A percentile compares a stretch with the other conserved stretches of the same genome.
phyloP scores from a whole-genome alignment of 2,113 vertebrate genomes.

The Cheirogaleus medius region DNA sequence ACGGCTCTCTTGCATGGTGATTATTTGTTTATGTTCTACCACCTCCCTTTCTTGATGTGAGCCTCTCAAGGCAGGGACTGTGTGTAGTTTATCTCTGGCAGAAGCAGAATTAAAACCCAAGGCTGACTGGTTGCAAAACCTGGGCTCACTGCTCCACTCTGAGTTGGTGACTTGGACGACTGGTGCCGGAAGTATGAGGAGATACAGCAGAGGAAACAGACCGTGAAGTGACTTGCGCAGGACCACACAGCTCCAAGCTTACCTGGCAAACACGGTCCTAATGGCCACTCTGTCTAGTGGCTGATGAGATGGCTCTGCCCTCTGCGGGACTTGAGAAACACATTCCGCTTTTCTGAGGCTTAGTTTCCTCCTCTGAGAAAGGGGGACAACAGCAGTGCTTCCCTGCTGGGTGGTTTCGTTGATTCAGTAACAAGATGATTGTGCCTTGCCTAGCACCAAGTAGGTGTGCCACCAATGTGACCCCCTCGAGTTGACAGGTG shows the following conservation, averaged over 20 bases:
- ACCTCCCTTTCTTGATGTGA: not conserved
- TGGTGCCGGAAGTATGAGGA: not conserved
- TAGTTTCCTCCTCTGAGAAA: not conserved
- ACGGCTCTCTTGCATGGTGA: rapidly evolving
- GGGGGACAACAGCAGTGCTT: not conserved
- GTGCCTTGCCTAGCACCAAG: rapidly evolving
- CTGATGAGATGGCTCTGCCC: not conserved
- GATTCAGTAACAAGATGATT: not conserved
- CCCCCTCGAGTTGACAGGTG: not conserved
- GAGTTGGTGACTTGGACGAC: not conserved
- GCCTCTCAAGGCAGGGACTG: not conserved
- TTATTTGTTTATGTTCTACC: not conserved
- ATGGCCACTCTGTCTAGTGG: not conserved
- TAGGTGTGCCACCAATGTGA: not conserved
- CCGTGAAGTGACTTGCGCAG: not conserved
- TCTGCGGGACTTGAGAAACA: not conserved
- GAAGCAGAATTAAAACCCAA: not conserved
- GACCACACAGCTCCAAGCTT: not conserved
- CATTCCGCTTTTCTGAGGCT: not conserved
- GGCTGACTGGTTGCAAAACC: not conserved
- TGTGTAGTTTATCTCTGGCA: not conserved
- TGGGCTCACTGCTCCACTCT: not conserved
- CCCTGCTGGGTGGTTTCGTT: not conserved
- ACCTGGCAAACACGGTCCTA: not conserved
- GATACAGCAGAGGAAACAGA: not conserved